Percentiles rank a stretch among this genome's conserved stretches.
Conservation (phyloP, 2,113 vertebrate genomes). For the Microtus montanus region DNA sequence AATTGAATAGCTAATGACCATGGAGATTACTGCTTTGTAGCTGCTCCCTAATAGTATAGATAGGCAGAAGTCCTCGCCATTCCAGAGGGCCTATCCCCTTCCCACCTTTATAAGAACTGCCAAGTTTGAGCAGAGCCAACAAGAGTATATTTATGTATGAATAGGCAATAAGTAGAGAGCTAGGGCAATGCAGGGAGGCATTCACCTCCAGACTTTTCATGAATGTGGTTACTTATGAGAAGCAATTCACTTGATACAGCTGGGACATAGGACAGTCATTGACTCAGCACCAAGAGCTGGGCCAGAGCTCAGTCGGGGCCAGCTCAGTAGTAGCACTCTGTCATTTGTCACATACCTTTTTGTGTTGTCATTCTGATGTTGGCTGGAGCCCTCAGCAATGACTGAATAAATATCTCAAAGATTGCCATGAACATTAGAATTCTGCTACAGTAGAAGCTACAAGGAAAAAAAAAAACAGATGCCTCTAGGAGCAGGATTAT, state of each 20-base stretch:
- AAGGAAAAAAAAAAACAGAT: conserved; percentile 31
- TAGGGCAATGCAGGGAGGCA: neutral
- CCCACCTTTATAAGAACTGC: neutral
- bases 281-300: conserved; percentile 27
- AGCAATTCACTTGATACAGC: neutral
- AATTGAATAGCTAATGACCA: neutral
- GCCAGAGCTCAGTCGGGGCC: neutral
- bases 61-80: neutral
- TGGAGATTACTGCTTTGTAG: neutral
- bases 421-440: neutral
- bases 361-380: conserved; percentile 30
- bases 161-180: neutral
- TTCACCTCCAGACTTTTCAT: neutral
- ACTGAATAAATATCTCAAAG: conserved; percentile 38
- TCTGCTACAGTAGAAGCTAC: conserved; percentile 24
- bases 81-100: neutral
- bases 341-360: conserved; percentile 60
- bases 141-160: neutral
- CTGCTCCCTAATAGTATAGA: neutral
- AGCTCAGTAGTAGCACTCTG: conserved; percentile 44
- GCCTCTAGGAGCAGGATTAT: too few relatives aligned
- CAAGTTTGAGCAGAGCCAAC: neutral
- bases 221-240: neutral
- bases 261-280: conserved; percentile 39
- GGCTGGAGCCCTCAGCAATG: neutral